Base-by-base conservation (phyloP, 64 coral and sea anemone genomes). In the Pocillopora verrucosa region DNA sequence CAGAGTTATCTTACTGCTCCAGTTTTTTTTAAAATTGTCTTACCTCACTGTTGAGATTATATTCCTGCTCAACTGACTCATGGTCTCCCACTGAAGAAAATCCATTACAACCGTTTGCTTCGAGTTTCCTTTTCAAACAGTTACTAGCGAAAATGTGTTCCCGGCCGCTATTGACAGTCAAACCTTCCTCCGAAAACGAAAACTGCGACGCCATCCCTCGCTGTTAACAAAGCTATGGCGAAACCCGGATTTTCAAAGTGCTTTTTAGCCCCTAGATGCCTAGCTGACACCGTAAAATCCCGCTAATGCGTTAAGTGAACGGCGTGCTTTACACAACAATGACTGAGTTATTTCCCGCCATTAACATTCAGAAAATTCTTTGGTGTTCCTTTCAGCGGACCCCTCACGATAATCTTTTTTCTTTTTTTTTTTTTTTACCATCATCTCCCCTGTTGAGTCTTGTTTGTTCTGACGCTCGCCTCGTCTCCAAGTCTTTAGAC, bases 341-440 rank as follows among this genome's bases (percentile, higher is more conserved):
- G 78, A 80, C 13, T 57, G 19, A 69, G 62, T 84, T 9, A 84
- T 84, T 82, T 84, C 80, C 80, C 80, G 80, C 80, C 80, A 84
- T 84, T 84, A 67, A 63, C 37, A 84, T 84, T 84, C 65, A 14
- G 22, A 34, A 80, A 24, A 24, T 78, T 30, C 2, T 41, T 34
- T n/a, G 56, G 16, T 60, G 9, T 84, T 22, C 75, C 20, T 19
- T 77, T 22, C 75, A 17, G 61, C 80, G 68, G 80, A 51, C 36
- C 62, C 51, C 37, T 84, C 62, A 9, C 36, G 2, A 63, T 37
- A 0, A 45, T 13, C 22, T 22, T 13, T 6, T 3, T 30, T 30
- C 0, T 30, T 0, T 30, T 30, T 30, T 30, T 0, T 30, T 30
- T 30, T 30, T 30, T 30, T 30, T 17, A 34, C 7, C 80, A 41